Base-by-base conservation (phyloP, 2,888 invertebrate genomes). In the Epinotia demarniana region DNA sequence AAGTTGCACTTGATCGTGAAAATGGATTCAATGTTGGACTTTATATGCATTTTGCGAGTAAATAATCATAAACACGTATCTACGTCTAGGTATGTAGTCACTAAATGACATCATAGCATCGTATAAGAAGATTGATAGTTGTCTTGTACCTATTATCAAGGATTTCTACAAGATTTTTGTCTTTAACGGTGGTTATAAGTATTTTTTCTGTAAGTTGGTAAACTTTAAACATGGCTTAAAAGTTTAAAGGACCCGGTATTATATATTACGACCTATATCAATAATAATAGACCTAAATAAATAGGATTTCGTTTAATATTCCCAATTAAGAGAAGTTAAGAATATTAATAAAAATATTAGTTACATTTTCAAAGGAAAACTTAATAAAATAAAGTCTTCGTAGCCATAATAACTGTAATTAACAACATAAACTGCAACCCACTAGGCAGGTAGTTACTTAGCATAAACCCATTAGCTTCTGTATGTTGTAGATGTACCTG, bases 61-160 rank as follows among this genome's bases (percentile, higher is more conserved):
- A 62, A 61, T 43, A 68, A 69, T 73, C 27, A 55, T 33, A 73
- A 73, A 73, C 68, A 68, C 62, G 46, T 68, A 64, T 12, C 13
- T 46, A 49, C 49, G 49, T n/a, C 4, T 16, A 46, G 46, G 12
- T 49, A 16, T 33, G 53, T 53, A n/a, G 53, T 53, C 53, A 53
- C 53, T 53, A 19, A 39, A 69, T 69, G 68, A 73, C 68, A 69
- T 68, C 68, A 73, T 73, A 55, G 43, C 18, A 62, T 55, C 61
- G 75, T n/a, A 60, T 60, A 53, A 43, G 55, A 46, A 67, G 19
- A 39, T 33, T 33, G 8, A 33, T 39, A 39, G 9, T 39, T 39
- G n/a, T 23, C n/a, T 55, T 43, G 19, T 63, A n/a, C n/a, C n/a
- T n/a, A 58, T 58, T 62, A 61, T 64, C 74, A 70, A 74, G 69